Evolutionary conservation across 2,888 invertebrate genomes (phyloP), one percentile per base, ranked within the genome.

Genomic region (Drosophila tanythrix): DNA sequence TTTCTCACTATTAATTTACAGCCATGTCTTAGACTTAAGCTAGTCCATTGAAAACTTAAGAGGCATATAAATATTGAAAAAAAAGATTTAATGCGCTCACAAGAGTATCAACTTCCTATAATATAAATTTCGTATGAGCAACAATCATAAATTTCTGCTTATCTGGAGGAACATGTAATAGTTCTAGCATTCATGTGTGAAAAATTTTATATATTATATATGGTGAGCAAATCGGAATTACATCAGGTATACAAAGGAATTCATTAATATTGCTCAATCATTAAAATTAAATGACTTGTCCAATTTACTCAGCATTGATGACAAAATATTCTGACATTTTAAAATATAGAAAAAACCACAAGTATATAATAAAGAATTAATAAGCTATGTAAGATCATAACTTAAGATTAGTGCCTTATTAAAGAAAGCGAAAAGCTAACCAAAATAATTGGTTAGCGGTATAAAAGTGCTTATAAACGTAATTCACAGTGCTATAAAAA

Each of bases 401-500:
- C 36, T 72, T 72, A 38, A 58, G 25, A 51, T 57, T 51, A 59
- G 60, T 53, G 31, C 33, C 64, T 69, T 40, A 40, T 59, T 56
- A 43, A 53, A 48, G 36, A 63, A 61, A 31, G 63, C 50, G 29
- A 53, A 74, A 58, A 69, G 61, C 73, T 61, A 59, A 55, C 52
- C 29, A 51, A 64, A 63, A 60, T 52, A 71, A 62, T 82, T 60
- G 52, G 43, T 35, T 29, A 55, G 27, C 38, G 29, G 64, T 67
- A 66, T 62, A 46, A 72, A 72, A 59, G 43, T 46, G 38, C 36
- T 50, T 53, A 65, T 68, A 46, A 62, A 58, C 13, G 31, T 21
- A 25, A 60, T 74, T 68, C 21, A 33, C 67, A 36, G 35, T 36
- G 40, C 50, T 33, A 56, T 74, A 67, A 75, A 71, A 77, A 51